A percentile compares a stretch with the other conserved stretches of the same genome.
phyloP scores from a whole-genome alignment of 2,113 vertebrate species.

The Silurus meridionalis region DNA sequence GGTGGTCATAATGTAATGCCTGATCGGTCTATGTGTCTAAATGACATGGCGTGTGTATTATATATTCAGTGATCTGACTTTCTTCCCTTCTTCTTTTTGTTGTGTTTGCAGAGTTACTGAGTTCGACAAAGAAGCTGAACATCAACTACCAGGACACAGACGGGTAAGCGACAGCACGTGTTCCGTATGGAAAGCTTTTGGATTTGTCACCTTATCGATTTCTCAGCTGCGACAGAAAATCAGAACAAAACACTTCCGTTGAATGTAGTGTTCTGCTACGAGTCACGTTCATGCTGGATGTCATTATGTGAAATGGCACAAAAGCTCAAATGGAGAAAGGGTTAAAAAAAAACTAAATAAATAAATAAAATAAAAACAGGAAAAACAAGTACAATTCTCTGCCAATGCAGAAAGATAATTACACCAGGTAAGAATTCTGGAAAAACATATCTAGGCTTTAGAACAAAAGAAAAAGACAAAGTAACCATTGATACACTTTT shows the following conservation, averaged over 20 bases:
- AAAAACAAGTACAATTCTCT: too few relatives aligned
- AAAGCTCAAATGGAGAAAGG: background rate
- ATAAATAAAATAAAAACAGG: too few relatives aligned
- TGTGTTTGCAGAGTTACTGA: slow-evolving; percentile 73
- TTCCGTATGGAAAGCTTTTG: slow-evolving; percentile 3
- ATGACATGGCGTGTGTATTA: too few relatives aligned
- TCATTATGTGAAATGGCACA: background rate
- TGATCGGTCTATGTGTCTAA: too few relatives aligned
- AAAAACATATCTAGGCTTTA: too few relatives aligned
- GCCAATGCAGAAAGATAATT: too few relatives aligned
- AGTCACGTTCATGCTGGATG: background rate
- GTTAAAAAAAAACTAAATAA: too few relatives aligned
- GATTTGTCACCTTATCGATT: background rate
- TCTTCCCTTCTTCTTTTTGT: slow-evolving; percentile 25
- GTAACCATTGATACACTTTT: too few relatives aligned
- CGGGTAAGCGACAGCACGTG: slow-evolving; percentile 63
- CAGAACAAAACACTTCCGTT: background rate
- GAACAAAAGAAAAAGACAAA: too few relatives aligned
- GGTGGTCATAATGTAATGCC: too few relatives aligned
- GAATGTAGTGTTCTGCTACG: background rate
- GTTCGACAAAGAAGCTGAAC: slow-evolving; percentile 76
- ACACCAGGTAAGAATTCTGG: too few relatives aligned
- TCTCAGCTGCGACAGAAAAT: too few relatives aligned
- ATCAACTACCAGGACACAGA: slow-evolving; percentile 78
- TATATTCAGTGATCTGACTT: slow-evolving; percentile 1